Evolutionary conservation across 1,140 invertebrate species (phyloP), one percentile per base, ranked within the genome.

Genomic region (Lucilia cuprina): DNA sequence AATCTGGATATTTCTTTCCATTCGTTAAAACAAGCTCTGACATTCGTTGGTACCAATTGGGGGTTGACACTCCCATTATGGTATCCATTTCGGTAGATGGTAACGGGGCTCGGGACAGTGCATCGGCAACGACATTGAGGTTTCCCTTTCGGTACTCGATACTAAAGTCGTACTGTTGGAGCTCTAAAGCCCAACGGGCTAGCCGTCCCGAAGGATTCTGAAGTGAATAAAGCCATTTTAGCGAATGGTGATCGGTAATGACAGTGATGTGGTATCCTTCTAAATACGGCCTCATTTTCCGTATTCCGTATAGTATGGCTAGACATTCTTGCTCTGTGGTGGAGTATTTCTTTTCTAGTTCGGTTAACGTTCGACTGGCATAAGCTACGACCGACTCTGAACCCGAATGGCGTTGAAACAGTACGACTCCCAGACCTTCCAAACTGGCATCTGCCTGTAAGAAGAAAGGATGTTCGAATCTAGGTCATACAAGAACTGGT

Each of bases 281-380:
- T n/a, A 84, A 65, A 41, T 85, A 85, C 2, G 74, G 74, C 50
- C 82, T 41, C 74, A 85, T 65, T 21, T 83, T 85, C 4, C 60
- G 49, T 13, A 82, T 82, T 47, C 80, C 47, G 25, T 41, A 82
- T 7, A 82, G 21, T n/a, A 82, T 82, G 35, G 91, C 92, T 60
- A 93, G 85, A 83, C 90, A 91, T 89, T 94, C 92, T 82, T 87
- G 85, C 86, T 94, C 92, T 2, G 91, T 92, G 8, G 87, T 87
- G 5, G 85, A 85, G 84, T 92, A 93, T 30, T 92, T 92, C 65
- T 19, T n/a, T 78, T 85, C 84, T 13, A 83, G 19, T 2, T 30
- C 75, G 8, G 21, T 82, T 9, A 85, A 55, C 8, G 82, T 49
- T 83, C 74, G 21, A 47, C 80, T 85, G n/a, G 70, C 84, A n/a